A percentile compares a stretch with the other conserved stretches of the same genome.
Evolutionary conservation across 2,888 invertebrate species (phyloP).

Genomic region (Onthophagus sagittarius): DNA sequence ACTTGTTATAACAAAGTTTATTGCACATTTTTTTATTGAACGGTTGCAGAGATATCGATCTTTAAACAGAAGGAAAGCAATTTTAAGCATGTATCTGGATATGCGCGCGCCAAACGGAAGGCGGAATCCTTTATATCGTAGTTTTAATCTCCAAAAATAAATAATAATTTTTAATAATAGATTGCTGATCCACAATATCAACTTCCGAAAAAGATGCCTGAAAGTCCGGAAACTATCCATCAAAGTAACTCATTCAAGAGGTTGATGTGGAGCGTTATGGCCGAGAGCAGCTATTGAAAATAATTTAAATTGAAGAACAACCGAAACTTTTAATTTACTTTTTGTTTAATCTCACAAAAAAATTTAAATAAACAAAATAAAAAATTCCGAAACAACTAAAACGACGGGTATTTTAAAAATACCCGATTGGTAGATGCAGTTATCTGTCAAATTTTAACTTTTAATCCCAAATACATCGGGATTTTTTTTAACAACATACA

Average conservation of each 20-base stretch:
- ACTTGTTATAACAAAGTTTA: no score
- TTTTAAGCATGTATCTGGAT: no score
- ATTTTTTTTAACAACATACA: slow-evolving; percentile 36
- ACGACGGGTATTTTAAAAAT: slow-evolving; percentile 42
- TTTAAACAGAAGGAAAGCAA: no score
- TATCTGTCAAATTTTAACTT: slow-evolving; percentile 29
- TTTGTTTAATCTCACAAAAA: slow-evolving; percentile 9
- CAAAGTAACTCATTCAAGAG: slow-evolving; percentile 91
- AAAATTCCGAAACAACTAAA: slow-evolving; percentile 12
- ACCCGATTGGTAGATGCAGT: slow-evolving; percentile 31
- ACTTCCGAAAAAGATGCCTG: slow-evolving; percentile 45
- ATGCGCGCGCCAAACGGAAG: no score
- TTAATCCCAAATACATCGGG: slow-evolving; percentile 11
- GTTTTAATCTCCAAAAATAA: no score
- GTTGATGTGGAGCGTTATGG: slow-evolving; percentile 86
- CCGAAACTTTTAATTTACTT: slow-evolving; percentile 4
- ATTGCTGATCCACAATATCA: slow-evolving; percentile 37
- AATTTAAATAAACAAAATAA: neutral
- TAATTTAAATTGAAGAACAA: slow-evolving; percentile 14
- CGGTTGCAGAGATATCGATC: no score
- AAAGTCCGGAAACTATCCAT: slow-evolving; percentile 76
- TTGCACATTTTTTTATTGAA: no score
- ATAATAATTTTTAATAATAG: slow-evolving; percentile 35
- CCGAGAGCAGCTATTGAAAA: slow-evolving; percentile 59
- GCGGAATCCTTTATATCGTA: no score